These are phyloP conservation scores for Pristionchus maxplancki DNA, from an alignment of 2,888 invertebrate genomes.

Conservation along the genomic window DNA sequence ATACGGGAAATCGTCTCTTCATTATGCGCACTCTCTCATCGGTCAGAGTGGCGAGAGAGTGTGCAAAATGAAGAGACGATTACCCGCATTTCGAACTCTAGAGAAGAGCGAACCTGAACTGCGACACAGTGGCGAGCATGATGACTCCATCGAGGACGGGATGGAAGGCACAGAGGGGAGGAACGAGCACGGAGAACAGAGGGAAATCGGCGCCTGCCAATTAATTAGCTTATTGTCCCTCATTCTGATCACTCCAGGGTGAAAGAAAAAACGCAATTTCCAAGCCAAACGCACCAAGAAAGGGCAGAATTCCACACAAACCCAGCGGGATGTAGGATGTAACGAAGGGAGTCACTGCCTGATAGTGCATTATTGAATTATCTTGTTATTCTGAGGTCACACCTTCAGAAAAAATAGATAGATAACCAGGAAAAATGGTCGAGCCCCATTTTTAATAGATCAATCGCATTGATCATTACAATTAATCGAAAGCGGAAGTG, in stretches of 20 bases:
- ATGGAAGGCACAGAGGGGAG: conserved; percentile 2
- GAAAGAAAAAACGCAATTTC: no score
- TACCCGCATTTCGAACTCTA: no score
- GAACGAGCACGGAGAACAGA: conserved; percentile 1
- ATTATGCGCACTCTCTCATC: no score
- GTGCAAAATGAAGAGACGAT: no score
- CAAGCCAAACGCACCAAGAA: neutral
- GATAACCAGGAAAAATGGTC: neutral
- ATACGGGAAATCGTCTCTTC: no score
- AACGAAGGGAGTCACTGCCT: neutral
- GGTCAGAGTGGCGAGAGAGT: no score
- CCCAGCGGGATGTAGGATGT: neutral
- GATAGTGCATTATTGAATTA: neutral
- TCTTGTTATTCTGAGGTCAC: neutral
- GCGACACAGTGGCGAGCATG: neutral
- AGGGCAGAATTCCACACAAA: neutral
- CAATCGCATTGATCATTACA: neutral
- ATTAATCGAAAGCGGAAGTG: neutral
- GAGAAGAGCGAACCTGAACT: neutral
- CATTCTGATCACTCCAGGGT: no score
- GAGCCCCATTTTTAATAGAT: neutral
- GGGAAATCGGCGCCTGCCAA: neutral
- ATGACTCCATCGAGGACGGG: neutral
- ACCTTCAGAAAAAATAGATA: neutral
- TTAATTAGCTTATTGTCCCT: neutral